phyloP scores from a whole-genome alignment of 2,888 invertebrate species.

The Eristalis pertinax region DNA sequence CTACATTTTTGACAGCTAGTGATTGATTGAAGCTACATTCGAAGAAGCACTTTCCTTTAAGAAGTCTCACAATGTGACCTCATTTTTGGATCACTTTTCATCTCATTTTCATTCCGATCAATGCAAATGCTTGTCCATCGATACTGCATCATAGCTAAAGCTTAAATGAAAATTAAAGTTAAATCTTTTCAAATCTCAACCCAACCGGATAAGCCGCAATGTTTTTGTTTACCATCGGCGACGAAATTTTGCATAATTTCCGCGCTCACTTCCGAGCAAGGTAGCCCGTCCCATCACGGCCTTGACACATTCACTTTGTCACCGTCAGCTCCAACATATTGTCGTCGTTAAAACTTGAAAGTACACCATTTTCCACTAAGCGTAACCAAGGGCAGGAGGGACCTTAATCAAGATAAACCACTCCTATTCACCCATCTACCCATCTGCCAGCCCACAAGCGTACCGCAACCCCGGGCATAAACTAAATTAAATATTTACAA shows the following conservation, averaged over 20 bases:
- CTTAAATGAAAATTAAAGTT: no score
- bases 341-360: conserved; percentile 6
- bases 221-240: no score
- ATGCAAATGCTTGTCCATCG: no score
- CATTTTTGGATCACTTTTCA: no score
- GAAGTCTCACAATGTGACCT: no score
- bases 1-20: no score
- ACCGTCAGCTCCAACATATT: conserved; percentile 7
- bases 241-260: no score
- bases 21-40: no score
- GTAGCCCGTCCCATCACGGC: not conserved
- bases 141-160: no score
- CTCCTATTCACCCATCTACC: conserved; percentile 1
- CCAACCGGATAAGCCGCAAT: no score
- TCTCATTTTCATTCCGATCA: no score
- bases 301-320: conserved; percentile 22
- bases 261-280: not conserved
- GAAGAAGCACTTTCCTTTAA: no score
- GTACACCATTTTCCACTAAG: not conserved
- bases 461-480: conserved; percentile 8
- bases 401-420: conserved; percentile 28
- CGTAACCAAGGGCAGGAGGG: not conserved
- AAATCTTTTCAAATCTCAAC: not conserved
- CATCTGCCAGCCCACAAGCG: not conserved
- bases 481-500: conserved; percentile 34